Evolutionary conservation across 2,888 invertebrate genomes (phyloP).

Genomic region (Seladonia tumulorum): DNA sequence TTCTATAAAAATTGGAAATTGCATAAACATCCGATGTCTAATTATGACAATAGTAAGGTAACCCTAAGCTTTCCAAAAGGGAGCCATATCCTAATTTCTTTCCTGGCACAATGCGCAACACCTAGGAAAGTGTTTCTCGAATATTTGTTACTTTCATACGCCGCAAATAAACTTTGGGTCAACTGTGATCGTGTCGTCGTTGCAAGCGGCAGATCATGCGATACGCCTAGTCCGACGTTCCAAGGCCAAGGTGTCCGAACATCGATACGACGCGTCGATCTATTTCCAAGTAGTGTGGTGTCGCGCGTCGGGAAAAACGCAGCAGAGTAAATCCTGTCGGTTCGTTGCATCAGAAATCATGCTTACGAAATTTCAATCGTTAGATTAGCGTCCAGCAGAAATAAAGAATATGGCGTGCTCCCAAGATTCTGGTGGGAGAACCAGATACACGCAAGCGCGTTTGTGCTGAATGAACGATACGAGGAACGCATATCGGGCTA

Average conservation of each 20-base stretch:
- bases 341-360: slow-evolving; percentile 64
- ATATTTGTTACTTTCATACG: background rate
- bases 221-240: background rate
- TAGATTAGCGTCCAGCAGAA: slow-evolving; percentile 31
- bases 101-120: background rate
- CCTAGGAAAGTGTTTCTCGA: background rate
- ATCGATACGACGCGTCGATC: background rate
- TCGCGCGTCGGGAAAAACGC: slow-evolving; percentile 30
- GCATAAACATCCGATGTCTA: too few species aligned
- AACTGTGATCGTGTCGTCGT: background rate
- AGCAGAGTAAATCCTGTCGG: slow-evolving; percentile 41
- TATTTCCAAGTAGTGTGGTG: background rate
- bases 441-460: background rate
- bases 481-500: background rate
- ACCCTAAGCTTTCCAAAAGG: background rate
- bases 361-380: slow-evolving; percentile 55
- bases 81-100: background rate
- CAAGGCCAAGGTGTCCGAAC: background rate
- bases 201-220: background rate
- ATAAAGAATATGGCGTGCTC: slow-evolving; percentile 47
- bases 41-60: background rate
- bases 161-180: background rate
- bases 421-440: slow-evolving; percentile 36
- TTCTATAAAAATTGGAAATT: too few species aligned
- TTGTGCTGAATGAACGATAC: background rate